Evolutionary conservation across 2,797 vertebrate species (phyloP), one percentile per base, ranked within the genome.

Genomic region (Fratercula arctica): DNA sequence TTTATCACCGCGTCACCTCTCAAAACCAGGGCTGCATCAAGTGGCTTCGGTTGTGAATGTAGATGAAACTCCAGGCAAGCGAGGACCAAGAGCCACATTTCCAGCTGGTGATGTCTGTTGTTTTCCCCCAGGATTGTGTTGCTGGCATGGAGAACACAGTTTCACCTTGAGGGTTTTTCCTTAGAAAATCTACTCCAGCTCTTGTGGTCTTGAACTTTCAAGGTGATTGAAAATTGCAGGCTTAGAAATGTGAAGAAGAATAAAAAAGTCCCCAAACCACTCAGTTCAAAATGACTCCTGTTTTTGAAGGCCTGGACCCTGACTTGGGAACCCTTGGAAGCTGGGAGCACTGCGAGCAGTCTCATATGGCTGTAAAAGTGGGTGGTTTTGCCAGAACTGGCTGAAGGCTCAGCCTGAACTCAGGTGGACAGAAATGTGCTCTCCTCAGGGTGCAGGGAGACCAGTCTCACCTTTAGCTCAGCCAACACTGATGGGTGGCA

Each of bases 1-100:
- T 43, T 69, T 83, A 28, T 64, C 33, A 64, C 10, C 4, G 3
- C 0, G 0, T 23, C 51, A 31, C 35, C 46, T 69, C 68, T 50
- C 64, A 41, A 31, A 67, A 20, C 7, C 54, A 26, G 53, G 3
- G 3, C 28, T 73, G 25, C 23, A 28, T 39, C 45, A 79, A 59
- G 28, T 5, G 13, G 20, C 23, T 67, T 50, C 46, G 10, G 13
- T 12, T 82, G 59, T 35, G 29, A 68, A 29, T 2, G 2, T 18
- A 33, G 64, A 28, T 41, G 53, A 77, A 84, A 29, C 64, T 59
- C 64, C 50, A 63, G 66, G 26, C 19, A n/a, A 37, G n/a, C 0
- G 7, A 69, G 73, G 31, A 63, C 48, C 45, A 24, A 25, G 29
- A 77, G 23, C 56, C 35, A 17, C 0, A 0, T 41, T 57, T 64